Evolutionary conservation across 2,888 invertebrate genomes (phyloP).

Genomic region (Aphodius sticticus): DNA sequence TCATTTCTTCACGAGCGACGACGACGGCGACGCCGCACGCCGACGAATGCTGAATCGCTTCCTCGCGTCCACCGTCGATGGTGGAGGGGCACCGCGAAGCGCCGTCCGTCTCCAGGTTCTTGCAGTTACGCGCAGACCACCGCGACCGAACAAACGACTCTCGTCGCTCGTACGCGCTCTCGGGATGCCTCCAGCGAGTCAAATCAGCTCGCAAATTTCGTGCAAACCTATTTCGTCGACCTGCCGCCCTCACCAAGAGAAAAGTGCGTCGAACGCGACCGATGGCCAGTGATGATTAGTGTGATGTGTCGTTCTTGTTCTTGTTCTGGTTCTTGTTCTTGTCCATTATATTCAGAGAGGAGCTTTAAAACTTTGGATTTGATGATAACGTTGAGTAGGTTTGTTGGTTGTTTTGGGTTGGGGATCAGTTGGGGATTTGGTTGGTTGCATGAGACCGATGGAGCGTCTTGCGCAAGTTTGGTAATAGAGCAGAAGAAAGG

Average conservation of each 20-base stretch:
- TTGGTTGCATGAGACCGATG: neutral
- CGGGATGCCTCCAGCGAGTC: conserved; percentile 7
- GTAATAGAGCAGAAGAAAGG: neutral
- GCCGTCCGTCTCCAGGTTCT: conserved; percentile 41
- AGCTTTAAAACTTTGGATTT: neutral
- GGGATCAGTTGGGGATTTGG: neutral
- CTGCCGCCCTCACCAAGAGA: neutral
- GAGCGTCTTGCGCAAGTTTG: neutral
- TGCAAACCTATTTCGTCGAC: conserved; percentile 11
- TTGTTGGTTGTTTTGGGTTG: neutral
- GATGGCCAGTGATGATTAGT: neutral
- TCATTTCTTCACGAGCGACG: conserved; percentile 29
- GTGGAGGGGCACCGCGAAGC: conserved; percentile 38
- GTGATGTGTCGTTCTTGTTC: neutral
- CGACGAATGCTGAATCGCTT: neutral
- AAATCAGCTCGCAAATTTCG: conserved; percentile 29
- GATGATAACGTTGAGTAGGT: neutral
- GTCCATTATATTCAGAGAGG: neutral
- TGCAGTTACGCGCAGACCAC: conserved; percentile 44
- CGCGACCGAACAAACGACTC: conserved; percentile 34
- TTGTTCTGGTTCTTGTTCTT: neutral
- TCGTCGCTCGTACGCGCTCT: conserved; percentile 24
- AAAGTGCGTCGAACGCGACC: neutral
- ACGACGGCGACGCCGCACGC: conserved; percentile 27
- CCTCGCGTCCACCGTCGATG: conserved; percentile 11